A percentile compares a stretch with the other conserved stretches of the same genome.
Conservation (phyloP, 2,113 vertebrate genomes). For the Psittacus erithacus region DNA sequence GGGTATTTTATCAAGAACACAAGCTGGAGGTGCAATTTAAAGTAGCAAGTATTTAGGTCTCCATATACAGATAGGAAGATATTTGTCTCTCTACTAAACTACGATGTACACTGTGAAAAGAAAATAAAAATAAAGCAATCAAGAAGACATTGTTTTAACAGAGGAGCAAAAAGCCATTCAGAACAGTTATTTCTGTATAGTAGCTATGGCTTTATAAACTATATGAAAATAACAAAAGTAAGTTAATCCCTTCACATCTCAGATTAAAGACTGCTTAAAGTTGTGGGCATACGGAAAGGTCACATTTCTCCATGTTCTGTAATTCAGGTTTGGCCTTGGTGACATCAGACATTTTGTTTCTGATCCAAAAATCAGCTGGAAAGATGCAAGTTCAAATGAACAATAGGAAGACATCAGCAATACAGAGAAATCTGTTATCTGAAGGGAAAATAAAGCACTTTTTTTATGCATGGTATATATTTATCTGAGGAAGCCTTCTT, state of each 20-base stretch:
- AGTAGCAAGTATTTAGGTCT: background rate
- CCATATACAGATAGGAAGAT: background rate
- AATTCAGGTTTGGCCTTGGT: background rate
- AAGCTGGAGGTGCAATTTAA: background rate
- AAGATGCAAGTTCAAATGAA: background rate
- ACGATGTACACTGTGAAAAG: background rate
- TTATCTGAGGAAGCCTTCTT: background rate
- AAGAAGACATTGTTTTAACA: background rate
- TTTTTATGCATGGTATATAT: background rate
- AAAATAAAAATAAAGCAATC: background rate
- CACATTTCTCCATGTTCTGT: background rate
- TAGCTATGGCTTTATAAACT: background rate
- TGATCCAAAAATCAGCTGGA: background rate
- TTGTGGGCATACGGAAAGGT: background rate
- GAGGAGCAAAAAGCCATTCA: background rate
- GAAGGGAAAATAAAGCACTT: background rate
- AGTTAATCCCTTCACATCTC: background rate
- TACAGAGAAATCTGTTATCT: background rate
- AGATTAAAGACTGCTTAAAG: background rate
- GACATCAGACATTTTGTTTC: background rate
- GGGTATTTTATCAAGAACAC: conserved; percentile 3
- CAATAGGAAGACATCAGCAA: background rate
- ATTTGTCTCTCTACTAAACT: background rate
- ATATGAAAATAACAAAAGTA: background rate
- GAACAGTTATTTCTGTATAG: background rate